phyloP scores from a whole-genome alignment of 2,888 invertebrate genomes.

The Temnothorax unifasciatus region DNA sequence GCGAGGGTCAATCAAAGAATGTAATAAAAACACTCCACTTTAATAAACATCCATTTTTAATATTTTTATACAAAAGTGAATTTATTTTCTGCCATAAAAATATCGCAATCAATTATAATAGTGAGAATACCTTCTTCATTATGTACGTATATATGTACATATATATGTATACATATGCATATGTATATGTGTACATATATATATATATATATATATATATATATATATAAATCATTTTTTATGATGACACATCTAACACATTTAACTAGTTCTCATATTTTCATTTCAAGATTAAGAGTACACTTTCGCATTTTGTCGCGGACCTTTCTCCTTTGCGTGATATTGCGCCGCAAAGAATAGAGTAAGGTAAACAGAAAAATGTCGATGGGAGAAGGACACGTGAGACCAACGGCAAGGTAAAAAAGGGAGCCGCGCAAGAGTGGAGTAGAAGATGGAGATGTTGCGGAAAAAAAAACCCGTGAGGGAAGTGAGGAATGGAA shows the following conservation, averaged over 20 bases:
- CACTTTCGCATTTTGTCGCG: neutral
- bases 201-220: no score
- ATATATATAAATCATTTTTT: no score
- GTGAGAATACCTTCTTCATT: neutral
- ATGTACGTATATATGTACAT: no score
- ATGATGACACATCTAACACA: neutral
- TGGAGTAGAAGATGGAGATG: slow-evolving; percentile 34
- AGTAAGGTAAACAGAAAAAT: slow-evolving; percentile 15
- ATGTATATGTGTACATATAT: no score
- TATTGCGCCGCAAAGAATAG: slow-evolving; percentile 33
- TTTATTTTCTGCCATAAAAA: neutral
- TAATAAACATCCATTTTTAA: neutral
- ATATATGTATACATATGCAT: no score
- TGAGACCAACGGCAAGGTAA: slow-evolving; percentile 12
- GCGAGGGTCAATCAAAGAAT: no score
- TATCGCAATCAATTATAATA: neutral
- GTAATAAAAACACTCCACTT: neutral
- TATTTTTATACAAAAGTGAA: neutral
- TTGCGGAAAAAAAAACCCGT: neutral
- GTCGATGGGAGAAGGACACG: neutral
- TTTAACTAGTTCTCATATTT: neutral
- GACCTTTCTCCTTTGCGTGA: neutral
- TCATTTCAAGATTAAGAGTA: neutral
- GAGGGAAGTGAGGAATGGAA: slow-evolving; percentile 16
- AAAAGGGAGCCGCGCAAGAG: neutral